These are phyloP conservation scores for Leucophenga varia DNA, from an alignment of 1,140 invertebrate genomes.

Conservation along the genomic window DNA sequence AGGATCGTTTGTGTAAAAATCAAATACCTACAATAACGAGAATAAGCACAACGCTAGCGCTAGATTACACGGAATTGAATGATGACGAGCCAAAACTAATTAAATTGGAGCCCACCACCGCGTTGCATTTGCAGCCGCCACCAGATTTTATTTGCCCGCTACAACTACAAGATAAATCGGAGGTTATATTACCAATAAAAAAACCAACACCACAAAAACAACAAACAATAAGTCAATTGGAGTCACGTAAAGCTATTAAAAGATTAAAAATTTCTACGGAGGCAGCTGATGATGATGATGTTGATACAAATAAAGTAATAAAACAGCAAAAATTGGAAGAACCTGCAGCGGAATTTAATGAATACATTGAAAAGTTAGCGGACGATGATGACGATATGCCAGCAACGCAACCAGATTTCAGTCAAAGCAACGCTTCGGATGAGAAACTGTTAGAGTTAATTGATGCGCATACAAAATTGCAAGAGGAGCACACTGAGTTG, in stretches of 20 bases:
- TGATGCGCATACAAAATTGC: neutral
- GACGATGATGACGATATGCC: neutral
- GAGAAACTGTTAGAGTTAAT: neutral
- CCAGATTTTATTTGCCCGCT: constrained; percentile 27
- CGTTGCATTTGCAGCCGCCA: constrained; percentile 31
- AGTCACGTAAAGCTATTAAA: neutral
- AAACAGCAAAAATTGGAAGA: too few relatives aligned
- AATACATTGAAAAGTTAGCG: neutral
- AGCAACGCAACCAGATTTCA: neutral
- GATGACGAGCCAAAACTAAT: constrained; percentile 27
- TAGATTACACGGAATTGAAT: constrained; percentile 30
- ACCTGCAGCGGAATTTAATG: neutral
- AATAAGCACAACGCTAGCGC: constrained; percentile 21
- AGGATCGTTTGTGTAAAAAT: constrained; percentile 27
- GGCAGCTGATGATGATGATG: neutral
- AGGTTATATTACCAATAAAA: neutral
- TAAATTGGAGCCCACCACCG: constrained; percentile 17
- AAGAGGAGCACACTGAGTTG: constrained; percentile 13
- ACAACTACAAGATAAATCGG: constrained; percentile 16
- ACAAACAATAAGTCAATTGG: neutral
- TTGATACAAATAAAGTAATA: neutral
- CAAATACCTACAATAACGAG: constrained; percentile 33
- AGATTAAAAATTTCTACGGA: neutral
- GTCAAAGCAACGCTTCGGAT: constrained; percentile 1
- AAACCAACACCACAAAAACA: neutral